Conservation (phyloP, 2,888 invertebrate genomes). For the Cheilosia vulpina region DNA sequence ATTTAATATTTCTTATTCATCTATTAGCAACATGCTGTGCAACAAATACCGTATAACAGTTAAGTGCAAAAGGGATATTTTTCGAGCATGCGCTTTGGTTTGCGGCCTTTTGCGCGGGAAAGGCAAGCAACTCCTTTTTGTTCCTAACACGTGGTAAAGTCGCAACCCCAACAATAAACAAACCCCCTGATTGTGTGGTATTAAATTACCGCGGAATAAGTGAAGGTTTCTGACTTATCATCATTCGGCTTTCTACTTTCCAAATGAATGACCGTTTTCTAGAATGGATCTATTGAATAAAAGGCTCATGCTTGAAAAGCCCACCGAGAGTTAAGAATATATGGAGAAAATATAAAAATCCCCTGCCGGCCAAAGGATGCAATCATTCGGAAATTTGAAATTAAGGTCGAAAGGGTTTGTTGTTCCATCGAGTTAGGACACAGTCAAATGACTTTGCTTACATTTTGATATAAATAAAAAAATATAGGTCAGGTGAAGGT, state of each 20-base stretch:
- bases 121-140: background rate
- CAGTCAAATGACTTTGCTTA: conserved; percentile 30
- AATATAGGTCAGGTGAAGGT: background rate
- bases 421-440: conserved; percentile 22
- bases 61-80: conserved; percentile 42
- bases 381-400: conserved; percentile 36
- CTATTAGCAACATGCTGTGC: conserved; percentile 31
- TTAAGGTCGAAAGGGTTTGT: conserved; percentile 33
- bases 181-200: background rate
- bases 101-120: conserved; percentile 48
- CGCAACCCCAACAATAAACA: conserved; percentile 3
- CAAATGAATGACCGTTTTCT: conserved; percentile 6
- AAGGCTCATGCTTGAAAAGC: background rate
- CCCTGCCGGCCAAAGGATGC: background rate
- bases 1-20: too few species aligned
- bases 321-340: background rate
- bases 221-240: background rate
- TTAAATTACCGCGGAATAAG: background rate
- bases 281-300: conserved; percentile 3
- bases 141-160: background rate
- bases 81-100: conserved; percentile 25
- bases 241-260: conserved; percentile 13
- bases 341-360: conserved; percentile 5
- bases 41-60: conserved; percentile 60
- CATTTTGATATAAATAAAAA: background rate